Evolutionary conservation across 1,140 invertebrate genomes (phyloP), one percentile per base, ranked within the genome.

Genomic region (Choristoneura fumiferana): DNA sequence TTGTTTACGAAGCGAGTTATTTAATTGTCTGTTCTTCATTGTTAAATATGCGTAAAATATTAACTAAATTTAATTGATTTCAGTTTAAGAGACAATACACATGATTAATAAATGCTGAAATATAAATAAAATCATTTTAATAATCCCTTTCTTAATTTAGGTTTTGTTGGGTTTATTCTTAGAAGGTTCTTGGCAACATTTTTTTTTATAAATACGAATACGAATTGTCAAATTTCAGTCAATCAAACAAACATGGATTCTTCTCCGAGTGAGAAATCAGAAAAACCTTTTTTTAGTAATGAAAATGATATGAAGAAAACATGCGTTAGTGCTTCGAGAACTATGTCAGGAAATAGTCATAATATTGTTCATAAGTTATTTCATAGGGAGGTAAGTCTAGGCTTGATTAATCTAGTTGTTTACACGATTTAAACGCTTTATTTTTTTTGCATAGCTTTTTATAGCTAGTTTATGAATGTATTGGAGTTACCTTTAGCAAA

Each of bases 191-290:
- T 69, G 66, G 68, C 67, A 69, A 69, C 63, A 71, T 75, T 63
- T 45, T 45, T n/a, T 65, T 67, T 58, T 60, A 17, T 18, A 22
- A 49, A 49, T 18, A 6, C 18, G 54, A 49, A 49, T 18, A 6
- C 18, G 54, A 22, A 62, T 58, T 61, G 69, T 72, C 76, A 75
- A 75, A 78, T 73, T 77, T 55, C 67, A 82, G 67, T 82, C 77
- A 87, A 87, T 84, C 84, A 84, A 84, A 78, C 76, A 76, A 87
- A 82, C 72, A 87, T 87, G 84, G 81, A 85, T 83, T 81, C 80
- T 78, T 67, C 62, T 49, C 43, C 6, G 68, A 60, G 62, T 63
- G 72, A 76, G 64, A 75, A 79, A 63, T 72, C 73, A 54, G 73
- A 81, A 65, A 82, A 78, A 69, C 75, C 62, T 66, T 73, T 57